Conservation (phyloP, 1,140 invertebrate species). For the Vanessa tameamea region DNA sequence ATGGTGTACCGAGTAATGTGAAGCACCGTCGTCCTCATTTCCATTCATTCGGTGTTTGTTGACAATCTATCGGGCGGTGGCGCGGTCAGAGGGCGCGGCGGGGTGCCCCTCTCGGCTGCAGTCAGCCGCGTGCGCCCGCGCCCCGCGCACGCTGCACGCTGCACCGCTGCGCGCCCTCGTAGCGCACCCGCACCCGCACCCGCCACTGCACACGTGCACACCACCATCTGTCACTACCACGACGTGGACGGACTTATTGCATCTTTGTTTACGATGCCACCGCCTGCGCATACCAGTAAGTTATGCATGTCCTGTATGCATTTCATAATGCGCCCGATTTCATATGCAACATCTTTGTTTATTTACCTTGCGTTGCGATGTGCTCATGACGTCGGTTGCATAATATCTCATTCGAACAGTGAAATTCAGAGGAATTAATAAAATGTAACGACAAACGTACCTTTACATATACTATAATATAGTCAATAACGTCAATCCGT, state of each 20-base stretch:
- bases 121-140: slow-evolving; percentile 68
- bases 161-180: slow-evolving; percentile 42
- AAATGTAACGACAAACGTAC: slow-evolving; percentile 10
- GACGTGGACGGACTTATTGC: slow-evolving; percentile 30
- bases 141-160: slow-evolving; percentile 71
- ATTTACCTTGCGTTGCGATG: slow-evolving; percentile 49
- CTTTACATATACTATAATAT: slow-evolving; percentile 5
- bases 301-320: slow-evolving; percentile 67
- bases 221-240: slow-evolving; percentile 14
- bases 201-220: slow-evolving; percentile 9
- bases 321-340: slow-evolving; percentile 52
- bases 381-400: slow-evolving; percentile 23
- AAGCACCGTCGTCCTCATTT: slow-evolving; percentile 60
- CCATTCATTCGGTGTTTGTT: slow-evolving; percentile 75
- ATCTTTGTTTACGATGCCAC: slow-evolving; percentile 48
- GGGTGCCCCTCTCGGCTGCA: slow-evolving; percentile 61
- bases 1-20: slow-evolving; percentile 38
- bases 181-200: slow-evolving; percentile 4
- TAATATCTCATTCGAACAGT: slow-evolving; percentile 3
- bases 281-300: slow-evolving; percentile 61
- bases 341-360: slow-evolving; percentile 56
- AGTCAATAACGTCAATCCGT: slow-evolving; percentile 16
- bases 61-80: slow-evolving; percentile 60
- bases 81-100: slow-evolving; percentile 49
- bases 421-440: slow-evolving; percentile 16